Percentiles rank a stretch among this genome's conserved stretches.
Conservation (phyloP, 2,888 invertebrate genomes). For the Sarcophaga caerulescens region DNA sequence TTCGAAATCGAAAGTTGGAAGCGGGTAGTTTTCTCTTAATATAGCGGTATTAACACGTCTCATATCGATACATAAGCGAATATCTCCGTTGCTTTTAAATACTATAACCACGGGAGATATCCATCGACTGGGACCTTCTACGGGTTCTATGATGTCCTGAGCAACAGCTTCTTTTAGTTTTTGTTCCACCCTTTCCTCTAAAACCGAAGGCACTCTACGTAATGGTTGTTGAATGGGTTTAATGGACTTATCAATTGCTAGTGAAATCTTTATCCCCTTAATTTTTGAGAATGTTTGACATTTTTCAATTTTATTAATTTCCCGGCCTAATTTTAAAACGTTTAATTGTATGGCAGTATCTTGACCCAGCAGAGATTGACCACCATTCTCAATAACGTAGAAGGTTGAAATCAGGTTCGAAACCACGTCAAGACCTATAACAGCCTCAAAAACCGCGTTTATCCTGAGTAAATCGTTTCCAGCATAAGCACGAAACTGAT, state of each 20-base stretch:
- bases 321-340: constrained; percentile 53
- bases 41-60: constrained; percentile 36
- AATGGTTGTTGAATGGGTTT: no score
- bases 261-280: constrained; percentile 6
- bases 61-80: constrained; percentile 33
- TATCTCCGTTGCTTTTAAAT: no score
- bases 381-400: constrained; percentile 56
- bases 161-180: constrained; percentile 68
- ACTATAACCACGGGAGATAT: constrained; percentile 43
- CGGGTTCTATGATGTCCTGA: constrained; percentile 74
- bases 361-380: constrained; percentile 50
- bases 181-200: constrained; percentile 37
- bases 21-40: background rate
- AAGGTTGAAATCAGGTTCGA: constrained; percentile 59
- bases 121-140: constrained; percentile 69
- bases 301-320: constrained; percentile 47
- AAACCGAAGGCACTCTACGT: background rate
- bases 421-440: background rate
- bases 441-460: no score
- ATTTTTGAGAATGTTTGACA: background rate
- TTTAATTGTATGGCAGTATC: constrained; percentile 51
- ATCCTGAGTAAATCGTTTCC: background rate
- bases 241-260: background rate
- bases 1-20: no score
- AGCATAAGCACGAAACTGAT: constrained; percentile 10